Conservation (phyloP, 64 coral and sea anemone genomes). For the Astreopora myriophthalma region DNA sequence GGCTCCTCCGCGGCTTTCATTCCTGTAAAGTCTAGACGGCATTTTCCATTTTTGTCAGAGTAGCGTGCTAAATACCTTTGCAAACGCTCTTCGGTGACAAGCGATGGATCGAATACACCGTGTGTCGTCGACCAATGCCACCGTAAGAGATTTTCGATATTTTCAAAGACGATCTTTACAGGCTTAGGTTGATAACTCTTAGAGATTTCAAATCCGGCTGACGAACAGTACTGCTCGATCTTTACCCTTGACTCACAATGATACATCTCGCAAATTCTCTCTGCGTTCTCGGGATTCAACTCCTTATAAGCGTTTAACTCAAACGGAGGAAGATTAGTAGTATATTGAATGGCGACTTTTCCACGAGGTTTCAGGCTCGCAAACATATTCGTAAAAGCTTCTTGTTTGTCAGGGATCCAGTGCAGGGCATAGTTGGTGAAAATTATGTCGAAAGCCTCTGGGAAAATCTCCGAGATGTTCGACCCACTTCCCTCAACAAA, state of each 20-base stretch:
- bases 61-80: neutral
- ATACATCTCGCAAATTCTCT: neutral
- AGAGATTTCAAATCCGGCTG: neutral
- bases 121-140: neutral
- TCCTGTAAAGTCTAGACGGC: neutral
- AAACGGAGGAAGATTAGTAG: neutral
- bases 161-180: neutral
- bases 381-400: neutral
- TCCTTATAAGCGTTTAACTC: neutral
- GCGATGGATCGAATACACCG: neutral
- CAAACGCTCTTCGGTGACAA: constrained; percentile 2
- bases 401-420: constrained; percentile 16
- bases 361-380: neutral
- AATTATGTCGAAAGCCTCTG: neutral
- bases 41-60: neutral
- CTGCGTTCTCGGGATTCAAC: neutral
- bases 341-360: neutral
- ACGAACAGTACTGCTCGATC: neutral
- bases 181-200: neutral
- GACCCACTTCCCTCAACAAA: constrained; percentile 6
- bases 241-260: neutral
- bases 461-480: neutral
- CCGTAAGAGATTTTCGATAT: neutral
- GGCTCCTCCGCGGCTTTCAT: neutral
- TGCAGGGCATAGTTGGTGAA: constrained; percentile 30